These are phyloP conservation scores for Troglohyphantes excavatus DNA, from an alignment of 2,888 invertebrate species.

Conservation along the genomic window DNA sequence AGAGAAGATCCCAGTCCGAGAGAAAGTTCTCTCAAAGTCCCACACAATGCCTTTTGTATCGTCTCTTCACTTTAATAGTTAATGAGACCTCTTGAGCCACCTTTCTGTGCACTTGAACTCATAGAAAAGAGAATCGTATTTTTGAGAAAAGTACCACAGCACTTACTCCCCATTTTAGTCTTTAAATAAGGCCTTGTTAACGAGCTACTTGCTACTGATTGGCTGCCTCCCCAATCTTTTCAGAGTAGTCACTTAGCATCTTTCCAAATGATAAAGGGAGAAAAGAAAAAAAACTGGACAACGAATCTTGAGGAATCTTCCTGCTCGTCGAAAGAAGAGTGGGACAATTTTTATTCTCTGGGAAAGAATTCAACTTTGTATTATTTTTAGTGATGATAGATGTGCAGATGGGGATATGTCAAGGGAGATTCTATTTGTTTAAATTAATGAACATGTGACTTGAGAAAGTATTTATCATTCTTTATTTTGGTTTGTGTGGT, in stretches of 20 bases:
- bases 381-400: slow-evolving; percentile 69
- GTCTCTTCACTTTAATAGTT: slow-evolving; percentile 44
- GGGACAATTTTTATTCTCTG: slow-evolving; percentile 55
- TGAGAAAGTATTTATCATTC: slow-evolving; percentile 67
- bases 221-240: slow-evolving; percentile 56
- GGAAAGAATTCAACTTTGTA: slow-evolving; percentile 55
- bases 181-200: slow-evolving; percentile 68
- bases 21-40: slow-evolving; percentile 30
- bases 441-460: slow-evolving; percentile 68
- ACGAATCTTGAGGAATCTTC: slow-evolving; percentile 63
- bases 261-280: slow-evolving; percentile 57
- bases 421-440: slow-evolving; percentile 74
- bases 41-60: slow-evolving; percentile 55
- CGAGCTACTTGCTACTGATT: slow-evolving; percentile 54
- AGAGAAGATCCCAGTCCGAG: neutral
- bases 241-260: slow-evolving; percentile 65
- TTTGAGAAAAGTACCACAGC: slow-evolving; percentile 20
- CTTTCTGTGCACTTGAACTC: slow-evolving; percentile 32
- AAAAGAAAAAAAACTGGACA: slow-evolving; percentile 53
- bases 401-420: slow-evolving; percentile 61
- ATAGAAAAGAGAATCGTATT: slow-evolving; percentile 37
- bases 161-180: slow-evolving; percentile 26
- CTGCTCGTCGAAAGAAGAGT: slow-evolving; percentile 7
- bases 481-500: slow-evolving; percentile 22
- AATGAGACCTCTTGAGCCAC: slow-evolving; percentile 51